Evolutionary conservation across 2,888 invertebrate species (phyloP), one percentile per base, ranked within the genome.

Genomic region (Brachyopa scutellaris): DNA sequence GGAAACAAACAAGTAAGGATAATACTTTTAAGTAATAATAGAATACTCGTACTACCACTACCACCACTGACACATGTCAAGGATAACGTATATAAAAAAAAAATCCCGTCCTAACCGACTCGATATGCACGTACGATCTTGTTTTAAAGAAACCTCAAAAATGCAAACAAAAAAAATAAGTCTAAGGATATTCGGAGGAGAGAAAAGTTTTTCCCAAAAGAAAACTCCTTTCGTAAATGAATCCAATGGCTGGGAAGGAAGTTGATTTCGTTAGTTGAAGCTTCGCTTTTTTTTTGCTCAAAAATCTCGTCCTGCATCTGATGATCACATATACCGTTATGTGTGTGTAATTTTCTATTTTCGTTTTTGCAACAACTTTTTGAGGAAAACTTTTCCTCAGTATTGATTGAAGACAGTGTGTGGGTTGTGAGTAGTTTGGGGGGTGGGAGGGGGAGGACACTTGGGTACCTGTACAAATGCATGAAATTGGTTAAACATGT

Each of bases 21-120:
- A 82, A 82, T 77, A 82, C 82, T 82, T 77, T 82, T 66, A 82
- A 82, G 82, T 72, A 77, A 82, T 82, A 82, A 82, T 70, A 72
- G 77, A 77, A 70, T 61, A n/a, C n/a, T n/a, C n/a, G n/a, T n/a
- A n/a, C n/a, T n/a, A 76, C 53, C 23, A 62, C 59, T 17, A 51
- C 55, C 38, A 33, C 64, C 40, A 67, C 67, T 57, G 70, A 77
- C 64, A 74, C 74, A 74, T 64, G 49, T 74, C 69, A 80, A 33
- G 76, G 59, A 61, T 57, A 53, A 38, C 29, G 11, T 45, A 21
- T 13, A 13, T 36, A 59, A 2, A 13, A 36, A 23, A 11, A 67
- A 55, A 53, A 42, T 19, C 9, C 49, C 31, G 4, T 42, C 13
- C 17, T 21, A 40, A 53, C 45, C 33, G 11, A 73, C 64, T 15